Percentiles rank a stretch among this genome's conserved stretches.
phyloP scores from a whole-genome alignment of 2,888 invertebrate genomes.

The Metellina segmentata region DNA sequence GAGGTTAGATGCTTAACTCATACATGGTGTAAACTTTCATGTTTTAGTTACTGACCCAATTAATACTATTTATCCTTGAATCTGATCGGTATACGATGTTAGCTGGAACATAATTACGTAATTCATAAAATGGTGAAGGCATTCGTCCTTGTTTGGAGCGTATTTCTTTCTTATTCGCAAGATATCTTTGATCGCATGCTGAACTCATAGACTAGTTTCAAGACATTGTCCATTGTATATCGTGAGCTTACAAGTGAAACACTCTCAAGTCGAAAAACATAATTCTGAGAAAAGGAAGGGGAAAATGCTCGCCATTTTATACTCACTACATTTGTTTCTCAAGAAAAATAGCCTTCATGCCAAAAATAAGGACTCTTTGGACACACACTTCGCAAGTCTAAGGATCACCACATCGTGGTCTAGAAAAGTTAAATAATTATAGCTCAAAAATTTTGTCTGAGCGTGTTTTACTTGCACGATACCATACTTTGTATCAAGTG shows the following conservation, averaged over 20 bases:
- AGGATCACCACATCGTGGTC: no score
- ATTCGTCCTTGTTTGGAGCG: neutral
- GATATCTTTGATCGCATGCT: neutral
- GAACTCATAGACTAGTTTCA: neutral
- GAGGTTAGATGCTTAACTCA: no score
- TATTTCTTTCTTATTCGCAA: neutral
- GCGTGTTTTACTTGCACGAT: no score
- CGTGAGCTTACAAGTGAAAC: neutral
- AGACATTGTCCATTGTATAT: neutral
- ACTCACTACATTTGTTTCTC: no score
- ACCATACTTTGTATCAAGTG: no score
- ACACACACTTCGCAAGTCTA: no score
- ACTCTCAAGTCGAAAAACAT: neutral
- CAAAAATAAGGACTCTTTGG: no score
- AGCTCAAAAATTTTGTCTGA: no score
- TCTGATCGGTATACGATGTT: neutral
- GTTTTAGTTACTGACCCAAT: neutral
- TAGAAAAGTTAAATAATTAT: no score
- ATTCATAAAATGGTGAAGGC: neutral
- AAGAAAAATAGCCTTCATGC: no score
- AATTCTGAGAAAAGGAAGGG: neutral
- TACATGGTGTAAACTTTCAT: neutral
- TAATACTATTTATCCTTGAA: neutral
- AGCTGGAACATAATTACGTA: neutral
- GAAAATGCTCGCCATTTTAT: neutral